A percentile compares a stretch with the other conserved stretches of the same genome.
These are phyloP conservation scores for Patella ulyssiponensis DNA, from an alignment of 2,888 invertebrate genomes.

Conservation along the genomic window DNA sequence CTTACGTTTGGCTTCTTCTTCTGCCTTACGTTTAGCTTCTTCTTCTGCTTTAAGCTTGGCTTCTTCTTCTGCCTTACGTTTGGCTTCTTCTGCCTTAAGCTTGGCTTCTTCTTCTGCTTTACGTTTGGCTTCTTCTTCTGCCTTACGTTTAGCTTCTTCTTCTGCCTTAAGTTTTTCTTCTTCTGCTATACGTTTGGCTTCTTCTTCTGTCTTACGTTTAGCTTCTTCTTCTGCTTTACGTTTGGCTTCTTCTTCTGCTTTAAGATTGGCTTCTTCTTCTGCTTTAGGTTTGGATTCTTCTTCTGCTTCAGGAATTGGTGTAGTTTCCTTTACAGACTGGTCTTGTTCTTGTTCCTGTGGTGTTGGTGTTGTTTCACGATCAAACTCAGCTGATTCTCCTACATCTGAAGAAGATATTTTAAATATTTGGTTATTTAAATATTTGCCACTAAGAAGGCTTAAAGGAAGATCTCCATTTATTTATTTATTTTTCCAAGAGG, in stretches of 20 bases:
- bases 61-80: no score
- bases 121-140: no score
- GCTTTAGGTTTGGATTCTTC: constrained; percentile 16
- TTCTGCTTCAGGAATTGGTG: constrained; percentile 20
- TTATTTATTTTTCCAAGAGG: no score
- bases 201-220: constrained; percentile 2
- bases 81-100: no score
- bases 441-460: no score
- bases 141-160: not conserved
- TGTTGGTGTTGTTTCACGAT: constrained; percentile 9
- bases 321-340: constrained; percentile 4
- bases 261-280: constrained; percentile 11
- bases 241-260: constrained; percentile 4
- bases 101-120: no score
- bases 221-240: constrained; percentile 12
- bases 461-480: no score
- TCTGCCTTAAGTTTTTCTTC: constrained; percentile 7
- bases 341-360: not conserved
- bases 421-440: no score
- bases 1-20: no score
- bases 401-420: not conserved
- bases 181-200: not conserved
- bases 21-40: no score
- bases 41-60: no score
- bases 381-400: constrained; percentile 9